Evolutionary conservation across 1,140 invertebrate species (phyloP).

Genomic region (Camponotus pennsylvanicus): DNA sequence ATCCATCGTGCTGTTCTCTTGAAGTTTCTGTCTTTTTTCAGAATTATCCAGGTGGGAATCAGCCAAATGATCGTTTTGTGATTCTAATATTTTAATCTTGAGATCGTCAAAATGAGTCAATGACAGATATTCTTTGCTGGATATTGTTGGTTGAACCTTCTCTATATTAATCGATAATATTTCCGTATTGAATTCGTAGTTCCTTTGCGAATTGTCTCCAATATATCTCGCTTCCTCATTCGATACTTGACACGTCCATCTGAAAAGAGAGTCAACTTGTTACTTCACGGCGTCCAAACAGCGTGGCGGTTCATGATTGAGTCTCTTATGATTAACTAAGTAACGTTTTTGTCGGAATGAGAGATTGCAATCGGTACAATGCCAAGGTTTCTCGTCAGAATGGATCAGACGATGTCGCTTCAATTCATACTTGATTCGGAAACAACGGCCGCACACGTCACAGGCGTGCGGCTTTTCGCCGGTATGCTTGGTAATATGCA

Average conservation of each 20-base stretch:
- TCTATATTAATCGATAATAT: background rate
- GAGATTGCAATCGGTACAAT: constrained; percentile 82
- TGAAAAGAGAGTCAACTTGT: constrained; percentile 78
- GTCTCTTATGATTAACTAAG: constrained; percentile 84
- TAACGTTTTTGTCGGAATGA: constrained; percentile 85
- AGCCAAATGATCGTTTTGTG: background rate
- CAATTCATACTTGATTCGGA: constrained; percentile 88
- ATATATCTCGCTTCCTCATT: background rate
- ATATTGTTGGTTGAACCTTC: background rate
- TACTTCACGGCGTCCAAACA: constrained; percentile 26
- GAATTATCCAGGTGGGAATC: background rate
- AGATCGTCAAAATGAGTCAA: background rate
- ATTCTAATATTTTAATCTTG: constrained; percentile 29
- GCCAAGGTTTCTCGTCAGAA: constrained; percentile 86
- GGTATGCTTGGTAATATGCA: constrained; percentile 89
- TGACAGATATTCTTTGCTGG: background rate
- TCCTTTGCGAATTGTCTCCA: background rate
- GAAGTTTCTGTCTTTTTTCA: background rate
- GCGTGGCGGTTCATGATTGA: constrained; percentile 78
- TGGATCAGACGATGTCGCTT: constrained; percentile 86
- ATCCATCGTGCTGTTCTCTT: background rate
- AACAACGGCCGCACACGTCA: constrained; percentile 87
- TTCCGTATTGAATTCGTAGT: background rate
- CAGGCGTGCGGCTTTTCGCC: constrained; percentile 90
- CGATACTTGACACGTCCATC: constrained; percentile 45